Conservation (phyloP, 1,140 invertebrate genomes). For the Rhopalosiphum padi region DNA sequence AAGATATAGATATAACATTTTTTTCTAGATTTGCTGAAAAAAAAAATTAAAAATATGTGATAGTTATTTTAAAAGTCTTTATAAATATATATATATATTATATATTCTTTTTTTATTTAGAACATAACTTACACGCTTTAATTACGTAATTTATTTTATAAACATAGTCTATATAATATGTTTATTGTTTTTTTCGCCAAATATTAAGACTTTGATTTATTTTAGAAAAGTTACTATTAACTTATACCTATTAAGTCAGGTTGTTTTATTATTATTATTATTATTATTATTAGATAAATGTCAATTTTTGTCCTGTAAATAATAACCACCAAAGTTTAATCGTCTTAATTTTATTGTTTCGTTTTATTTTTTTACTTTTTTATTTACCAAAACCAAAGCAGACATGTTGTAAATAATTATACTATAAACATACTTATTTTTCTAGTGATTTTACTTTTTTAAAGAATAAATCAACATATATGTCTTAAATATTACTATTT, state of each 20-base stretch:
- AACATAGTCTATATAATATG: conserved; percentile 47
- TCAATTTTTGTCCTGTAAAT: conserved; percentile 45
- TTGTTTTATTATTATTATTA: conserved; percentile 26
- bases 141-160: conserved; percentile 43
- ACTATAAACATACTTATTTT: conserved; percentile 50
- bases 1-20: neutral
- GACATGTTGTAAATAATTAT: conserved; percentile 39
- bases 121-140: conserved; percentile 50
- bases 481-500: conserved; percentile 16
- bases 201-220: conserved; percentile 22
- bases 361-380: conserved; percentile 40
- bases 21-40: conserved; percentile 33
- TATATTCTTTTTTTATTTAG: conserved; percentile 35
- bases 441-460: conserved; percentile 48
- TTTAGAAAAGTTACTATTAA: conserved; percentile 11
- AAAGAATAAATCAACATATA: conserved; percentile 31
- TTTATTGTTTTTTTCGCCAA: conserved; percentile 50
- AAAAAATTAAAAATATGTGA: conserved; percentile 44
- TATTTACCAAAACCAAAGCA: conserved; percentile 15
- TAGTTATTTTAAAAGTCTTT: conserved; percentile 50
- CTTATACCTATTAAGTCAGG: conserved; percentile 11
- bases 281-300: conserved; percentile 47
- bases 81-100: conserved; percentile 36
- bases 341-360: conserved; percentile 16
- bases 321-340: conserved; percentile 8